These are phyloP conservation scores for Chiloscyllium plagiosum DNA, from an alignment of 2,113 vertebrate genomes.

Conservation along the genomic window DNA sequence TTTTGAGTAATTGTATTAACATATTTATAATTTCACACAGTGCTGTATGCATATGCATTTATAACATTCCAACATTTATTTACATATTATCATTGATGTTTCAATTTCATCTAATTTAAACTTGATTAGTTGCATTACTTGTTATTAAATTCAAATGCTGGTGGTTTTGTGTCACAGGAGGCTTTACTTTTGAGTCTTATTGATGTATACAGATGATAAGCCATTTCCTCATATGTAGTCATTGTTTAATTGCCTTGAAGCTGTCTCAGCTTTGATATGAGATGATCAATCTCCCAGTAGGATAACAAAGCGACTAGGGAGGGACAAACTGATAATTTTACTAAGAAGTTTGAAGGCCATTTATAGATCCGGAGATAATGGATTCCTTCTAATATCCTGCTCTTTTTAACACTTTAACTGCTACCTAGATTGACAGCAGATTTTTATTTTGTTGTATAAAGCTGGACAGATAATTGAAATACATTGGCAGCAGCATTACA, in stretches of 20 bases:
- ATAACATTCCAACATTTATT: neutral
- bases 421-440: neutral
- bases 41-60: neutral
- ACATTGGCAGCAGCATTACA: neutral
- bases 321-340: neutral
- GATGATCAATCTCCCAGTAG: neutral
- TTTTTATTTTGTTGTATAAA: neutral
- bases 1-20: neutral
- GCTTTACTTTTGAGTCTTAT: neutral
- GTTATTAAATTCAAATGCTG: constrained; percentile 14
- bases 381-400: neutral
- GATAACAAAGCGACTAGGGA: neutral
- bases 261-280: constrained; percentile 9
- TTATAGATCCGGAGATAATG: neutral
- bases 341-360: neutral
- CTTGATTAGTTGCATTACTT: neutral
- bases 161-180: neutral
- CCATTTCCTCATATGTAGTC: neutral
- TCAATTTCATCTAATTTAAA: constrained; percentile 28
- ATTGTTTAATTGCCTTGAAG: constrained; percentile 31
- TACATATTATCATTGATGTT: constrained; percentile 5
- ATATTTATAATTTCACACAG: neutral
- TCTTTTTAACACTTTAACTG: neutral
- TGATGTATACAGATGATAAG: constrained; percentile 27
- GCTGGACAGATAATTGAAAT: neutral